These are phyloP conservation scores for Lacerta viridis DNA, from an alignment of 2,797 vertebrate species.

Conservation along the genomic window DNA sequence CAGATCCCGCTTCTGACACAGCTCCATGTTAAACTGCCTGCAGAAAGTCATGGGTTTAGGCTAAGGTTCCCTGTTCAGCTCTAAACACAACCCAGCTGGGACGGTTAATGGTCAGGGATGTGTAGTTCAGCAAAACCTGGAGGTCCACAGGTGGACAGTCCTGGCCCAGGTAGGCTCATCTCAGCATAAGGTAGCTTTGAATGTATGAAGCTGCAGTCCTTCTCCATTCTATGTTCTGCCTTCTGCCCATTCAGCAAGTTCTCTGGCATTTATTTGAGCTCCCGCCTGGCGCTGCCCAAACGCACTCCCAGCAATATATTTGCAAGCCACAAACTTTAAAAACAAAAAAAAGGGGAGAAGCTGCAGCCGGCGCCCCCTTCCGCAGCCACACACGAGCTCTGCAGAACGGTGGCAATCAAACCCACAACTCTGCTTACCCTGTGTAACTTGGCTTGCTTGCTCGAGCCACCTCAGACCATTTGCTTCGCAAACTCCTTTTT, in stretches of 20 bases:
- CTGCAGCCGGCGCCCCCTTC: neutral
- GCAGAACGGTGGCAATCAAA: too few species aligned
- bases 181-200: neutral
- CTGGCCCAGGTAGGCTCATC: neutral
- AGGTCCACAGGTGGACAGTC: neutral
- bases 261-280: neutral
- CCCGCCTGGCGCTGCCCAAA: too few species aligned
- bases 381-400: neutral
- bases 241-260: neutral
- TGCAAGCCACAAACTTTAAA: neutral
- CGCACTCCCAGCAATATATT: neutral
- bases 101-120: neutral
- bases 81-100: too few species aligned
- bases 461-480: too few species aligned
- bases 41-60: neutral
- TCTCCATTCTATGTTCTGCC: too few species aligned
- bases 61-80: too few species aligned
- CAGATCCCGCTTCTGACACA: neutral
- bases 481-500: too few species aligned
- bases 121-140: too few species aligned
- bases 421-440: neutral
- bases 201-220: neutral
- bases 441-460: neutral
- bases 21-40: neutral
- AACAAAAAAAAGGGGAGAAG: neutral